Percentiles rank a stretch among this genome's conserved stretches.
phyloP scores from a whole-genome alignment of 1,140 invertebrate genomes.

The Pseudachorutes palmiensis region DNA sequence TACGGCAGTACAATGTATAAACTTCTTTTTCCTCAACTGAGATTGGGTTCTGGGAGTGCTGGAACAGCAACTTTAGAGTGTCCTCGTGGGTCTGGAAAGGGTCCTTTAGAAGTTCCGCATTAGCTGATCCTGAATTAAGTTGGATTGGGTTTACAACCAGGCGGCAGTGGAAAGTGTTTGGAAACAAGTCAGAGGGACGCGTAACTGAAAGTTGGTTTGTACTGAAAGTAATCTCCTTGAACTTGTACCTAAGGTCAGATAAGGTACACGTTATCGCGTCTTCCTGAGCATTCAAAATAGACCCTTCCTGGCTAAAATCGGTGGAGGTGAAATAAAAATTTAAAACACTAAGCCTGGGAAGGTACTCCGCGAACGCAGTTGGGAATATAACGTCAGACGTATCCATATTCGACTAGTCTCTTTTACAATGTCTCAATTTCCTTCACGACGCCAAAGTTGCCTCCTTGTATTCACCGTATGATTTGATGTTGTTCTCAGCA shows the following conservation, averaged over 20 bases:
- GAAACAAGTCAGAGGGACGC: neutral
- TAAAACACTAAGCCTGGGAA: constrained; percentile 31
- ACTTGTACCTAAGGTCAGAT: too few species aligned
- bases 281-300: too few species aligned
- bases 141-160: constrained; percentile 13
- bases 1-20: constrained; percentile 25
- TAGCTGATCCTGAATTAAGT: constrained; percentile 7
- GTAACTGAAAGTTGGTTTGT: too few species aligned
- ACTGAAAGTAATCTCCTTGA: too few species aligned
- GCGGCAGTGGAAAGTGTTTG: constrained; percentile 13
- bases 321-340: constrained; percentile 29
- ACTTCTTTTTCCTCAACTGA: constrained; percentile 20
- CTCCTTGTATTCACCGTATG: constrained; percentile 67
- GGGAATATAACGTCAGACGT: too few species aligned
- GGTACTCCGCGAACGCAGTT: constrained; percentile 31
- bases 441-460: constrained; percentile 53
- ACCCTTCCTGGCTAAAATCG: too few species aligned
- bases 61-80: neutral
- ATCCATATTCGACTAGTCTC: constrained; percentile 27
- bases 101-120: constrained; percentile 9
- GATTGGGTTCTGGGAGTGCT: constrained; percentile 9
- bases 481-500: constrained; percentile 78
- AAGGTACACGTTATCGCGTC: too few species aligned
- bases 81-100: neutral
- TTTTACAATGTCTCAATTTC: constrained; percentile 23